A percentile compares a stretch with the other conserved stretches of the same genome.
Evolutionary conservation across 2,797 vertebrate genomes (phyloP).

Genomic region (Mus spretus): DNA sequence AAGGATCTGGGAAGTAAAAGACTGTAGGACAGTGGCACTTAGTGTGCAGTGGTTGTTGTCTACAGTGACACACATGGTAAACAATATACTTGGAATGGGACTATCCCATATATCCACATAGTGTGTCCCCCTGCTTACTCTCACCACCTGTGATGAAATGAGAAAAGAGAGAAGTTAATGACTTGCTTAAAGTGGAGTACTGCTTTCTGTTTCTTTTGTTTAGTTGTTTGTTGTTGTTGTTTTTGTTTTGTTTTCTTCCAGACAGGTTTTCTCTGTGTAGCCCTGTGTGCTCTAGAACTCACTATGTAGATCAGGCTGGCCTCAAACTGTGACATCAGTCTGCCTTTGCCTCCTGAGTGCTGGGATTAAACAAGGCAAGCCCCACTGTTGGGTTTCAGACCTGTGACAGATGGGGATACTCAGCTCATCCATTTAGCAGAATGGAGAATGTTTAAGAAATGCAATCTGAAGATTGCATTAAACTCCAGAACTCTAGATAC

Average conservation of each 20-base stretch:
- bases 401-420: slow-evolving; percentile 88
- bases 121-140: not conserved
- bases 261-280: too few relatives aligned
- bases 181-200: not conserved
- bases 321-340: too few relatives aligned
- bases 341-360: not conserved
- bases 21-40: not conserved
- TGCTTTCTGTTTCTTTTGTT: not conserved
- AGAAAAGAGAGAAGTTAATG: not conserved
- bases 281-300: not conserved
- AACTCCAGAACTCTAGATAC: not conserved
- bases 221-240: not conserved
- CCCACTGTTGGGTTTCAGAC: not conserved
- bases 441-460: not conserved
- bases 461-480: not conserved
- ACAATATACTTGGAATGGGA: not conserved
- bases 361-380: not conserved
- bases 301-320: not conserved
- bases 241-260: not conserved
- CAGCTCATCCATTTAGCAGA: not conserved
- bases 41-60: not conserved
- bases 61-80: not conserved
- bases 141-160: not conserved
- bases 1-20: not conserved
- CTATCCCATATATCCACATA: not conserved